Base-by-base conservation (phyloP, 2,888 invertebrate genomes). In the Heliconius aoede region DNA sequence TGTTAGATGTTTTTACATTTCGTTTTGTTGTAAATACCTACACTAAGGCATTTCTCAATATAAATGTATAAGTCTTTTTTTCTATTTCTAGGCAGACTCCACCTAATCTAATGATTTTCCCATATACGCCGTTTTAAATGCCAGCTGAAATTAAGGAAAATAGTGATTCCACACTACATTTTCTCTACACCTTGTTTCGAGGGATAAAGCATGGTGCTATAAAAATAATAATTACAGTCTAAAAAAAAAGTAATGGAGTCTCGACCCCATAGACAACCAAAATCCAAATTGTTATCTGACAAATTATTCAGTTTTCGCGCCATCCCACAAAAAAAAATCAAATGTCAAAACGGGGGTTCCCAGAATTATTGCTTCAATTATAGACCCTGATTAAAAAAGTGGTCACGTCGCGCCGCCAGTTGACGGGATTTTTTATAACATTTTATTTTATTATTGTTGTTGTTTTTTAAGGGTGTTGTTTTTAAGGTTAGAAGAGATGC, bases 311-410 rank as follows among this genome's bases (percentile, higher is more conserved):
- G 89, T 88, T 88, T 81, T 86, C 86, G 87, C 86, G 89, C 86
- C 55, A 55, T n/a, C 82, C 82, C 15, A 65, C 81, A 11, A 65
- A 65, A 65, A 64, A 84, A 92, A 92, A 86, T 89, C 90, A 93
- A 94, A 94, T 93, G 94, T 94, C 94, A 93, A 92, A 92, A 85
- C 87, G 90, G 92, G 65, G 93, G 92, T 86, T 89, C 91, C 90
- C 89, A 92, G 91, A 94, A 88, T 93, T 93, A 94, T 94, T 85
- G 89, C 89, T 91, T 89, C 94, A 94, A 94, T 94, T 94, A 94
- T 89, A 85, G 85, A 84, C 85, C 88, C 85, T 91, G 91, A 93
- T 94, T 93, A 93, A 93, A 92, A 92, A 88, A 92, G 90, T 92
- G 91, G 92, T 91, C 89, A 87, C 88, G 88, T 89, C 86, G 89